These are phyloP conservation scores for Melitaea athalia DNA, from an alignment of 2,888 invertebrate species.

Conservation along the genomic window DNA sequence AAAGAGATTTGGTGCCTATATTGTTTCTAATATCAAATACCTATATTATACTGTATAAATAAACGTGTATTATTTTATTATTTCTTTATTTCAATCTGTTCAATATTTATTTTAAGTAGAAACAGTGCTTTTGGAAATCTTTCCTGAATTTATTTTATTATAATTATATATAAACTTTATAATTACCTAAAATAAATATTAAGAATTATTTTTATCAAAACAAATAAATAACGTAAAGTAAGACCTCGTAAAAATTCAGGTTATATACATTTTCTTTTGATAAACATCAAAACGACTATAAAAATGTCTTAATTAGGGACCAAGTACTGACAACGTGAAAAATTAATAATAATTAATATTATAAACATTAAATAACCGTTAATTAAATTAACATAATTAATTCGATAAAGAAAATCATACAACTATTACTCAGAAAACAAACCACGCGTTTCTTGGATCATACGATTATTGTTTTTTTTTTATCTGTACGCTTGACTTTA, in stretches of 20 bases:
- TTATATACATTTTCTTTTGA: neutral
- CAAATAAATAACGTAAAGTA: neutral
- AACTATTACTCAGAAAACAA: conserved; percentile 43
- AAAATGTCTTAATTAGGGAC: conserved; percentile 1
- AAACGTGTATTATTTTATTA: too few species aligned
- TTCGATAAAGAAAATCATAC: conserved; percentile 37
- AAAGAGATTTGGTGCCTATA: too few species aligned
- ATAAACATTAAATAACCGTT: conserved; percentile 18
- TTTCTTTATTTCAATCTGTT: too few species aligned
- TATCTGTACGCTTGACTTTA: neutral
- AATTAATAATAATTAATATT: conserved; percentile 5
- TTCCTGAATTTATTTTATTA: too few species aligned
- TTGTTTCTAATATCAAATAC: too few species aligned
- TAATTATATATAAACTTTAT: too few species aligned
- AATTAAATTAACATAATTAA: conserved; percentile 24
- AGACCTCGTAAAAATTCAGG: neutral
- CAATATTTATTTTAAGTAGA: too few species aligned
- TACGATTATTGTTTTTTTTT: conserved; percentile 35
- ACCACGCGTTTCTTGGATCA: conserved; percentile 35
- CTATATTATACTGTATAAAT: too few species aligned
- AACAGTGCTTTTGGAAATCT: too few species aligned
- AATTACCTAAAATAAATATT: too few species aligned
- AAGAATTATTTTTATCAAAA: too few species aligned
- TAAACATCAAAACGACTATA: conserved; percentile 5
- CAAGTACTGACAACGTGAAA: neutral